Base-by-base conservation (phyloP, 2,888 invertebrate genomes). In the Lycocerus yunnanus region DNA sequence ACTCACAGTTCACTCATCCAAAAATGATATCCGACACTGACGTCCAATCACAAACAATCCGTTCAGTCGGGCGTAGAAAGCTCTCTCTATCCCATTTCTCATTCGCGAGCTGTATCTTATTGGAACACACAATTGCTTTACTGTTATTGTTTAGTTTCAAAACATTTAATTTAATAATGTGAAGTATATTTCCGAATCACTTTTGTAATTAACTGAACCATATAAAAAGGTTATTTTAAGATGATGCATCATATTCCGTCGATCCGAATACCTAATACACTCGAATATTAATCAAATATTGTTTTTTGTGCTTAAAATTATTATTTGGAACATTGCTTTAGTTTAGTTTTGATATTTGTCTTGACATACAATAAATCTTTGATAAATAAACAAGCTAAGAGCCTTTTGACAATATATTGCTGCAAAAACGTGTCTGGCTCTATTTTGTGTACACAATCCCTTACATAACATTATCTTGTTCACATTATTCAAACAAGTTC, bases 1-100 rank as follows among this genome's bases (percentile, higher is more conserved):
- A 80, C 80, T 78, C 79, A 73, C 78, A 77, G 79, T 72, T 75
- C 81, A 81, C 74, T 81, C 82, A 83, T 81, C 82, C 82, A 81
- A 81, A 82, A 81, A 81, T 81, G 81, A 81, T 82, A 82, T 80
- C 80, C 80, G 80, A 81, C 80, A 81, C 79, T 82, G 83, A 83
- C 81, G 81, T 80, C 80, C 81, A 80, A 82, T 83, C 83, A 81
- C 79, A 80, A 80, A 82, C 83, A 82, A 81, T 83, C 78, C 80
- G 78, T 60, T 76, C 81, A 78, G 76, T 77, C 80, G 77, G 80
- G 80, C 81, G 80, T 77, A 75, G 76, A 80, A 77, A 78, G 78
- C 78, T 78, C 79, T 74, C 77, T 78, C 77, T 76, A 73, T 76
- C 75, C 71, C 73, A 76, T 74, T 78, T 75, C 72, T 74, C 78